Percentiles rank a stretch among this genome's conserved stretches.
phyloP scores from a whole-genome alignment of 2,113 vertebrate species.

The Papio anubis region DNA sequence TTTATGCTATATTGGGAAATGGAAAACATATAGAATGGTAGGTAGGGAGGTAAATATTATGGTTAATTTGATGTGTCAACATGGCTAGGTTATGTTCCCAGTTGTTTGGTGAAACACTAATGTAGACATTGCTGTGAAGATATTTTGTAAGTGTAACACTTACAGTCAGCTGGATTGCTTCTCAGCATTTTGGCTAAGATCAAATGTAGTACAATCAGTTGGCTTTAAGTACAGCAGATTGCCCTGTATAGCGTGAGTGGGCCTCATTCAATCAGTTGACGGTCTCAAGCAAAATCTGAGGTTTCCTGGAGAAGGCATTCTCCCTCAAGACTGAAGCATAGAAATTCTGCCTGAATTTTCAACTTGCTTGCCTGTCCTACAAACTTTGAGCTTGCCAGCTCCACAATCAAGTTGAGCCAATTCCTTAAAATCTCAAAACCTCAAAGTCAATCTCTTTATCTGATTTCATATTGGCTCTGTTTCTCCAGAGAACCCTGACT shows the following conservation, averaged over 20 bases:
- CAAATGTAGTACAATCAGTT: not conserved
- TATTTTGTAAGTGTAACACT: not conserved
- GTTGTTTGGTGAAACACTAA: not conserved
- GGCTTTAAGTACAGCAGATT: not conserved
- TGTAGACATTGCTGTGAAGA: not conserved
- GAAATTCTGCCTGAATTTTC: not conserved
- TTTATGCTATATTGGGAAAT: not conserved
- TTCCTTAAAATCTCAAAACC: not conserved
- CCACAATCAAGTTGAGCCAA: not conserved
- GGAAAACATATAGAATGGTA: not conserved
- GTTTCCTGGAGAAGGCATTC: not conserved
- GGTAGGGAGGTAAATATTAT: not conserved
- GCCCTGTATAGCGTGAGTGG: not conserved
- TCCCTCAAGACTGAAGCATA: not conserved
- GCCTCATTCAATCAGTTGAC: not conserved
- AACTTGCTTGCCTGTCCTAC: not conserved
- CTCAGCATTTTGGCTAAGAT: no score
- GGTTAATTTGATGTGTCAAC: not conserved
- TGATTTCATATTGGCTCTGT: not conserved
- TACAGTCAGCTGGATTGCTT: not conserved
- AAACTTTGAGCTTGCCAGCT: not conserved
- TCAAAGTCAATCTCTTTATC: not conserved
- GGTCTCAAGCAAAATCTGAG: not conserved
- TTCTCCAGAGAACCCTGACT: not conserved
- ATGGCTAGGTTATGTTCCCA: not conserved